phyloP scores from a whole-genome alignment of 2,113 vertebrate genomes.

The Myanophis thanlyinensis region DNA sequence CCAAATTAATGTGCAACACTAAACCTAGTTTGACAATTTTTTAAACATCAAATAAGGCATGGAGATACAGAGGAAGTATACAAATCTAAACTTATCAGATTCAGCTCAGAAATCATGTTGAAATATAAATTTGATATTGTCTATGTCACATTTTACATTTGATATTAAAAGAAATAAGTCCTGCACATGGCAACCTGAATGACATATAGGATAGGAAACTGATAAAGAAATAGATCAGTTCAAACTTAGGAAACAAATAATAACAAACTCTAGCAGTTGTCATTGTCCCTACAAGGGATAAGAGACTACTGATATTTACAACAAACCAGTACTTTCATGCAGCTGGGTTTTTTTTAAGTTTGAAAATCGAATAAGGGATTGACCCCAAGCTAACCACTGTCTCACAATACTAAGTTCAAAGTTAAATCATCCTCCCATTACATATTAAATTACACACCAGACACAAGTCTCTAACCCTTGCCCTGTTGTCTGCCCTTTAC shows the following conservation, averaged over 20 bases:
- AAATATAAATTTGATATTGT: background rate
- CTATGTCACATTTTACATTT: background rate
- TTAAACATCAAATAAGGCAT: background rate
- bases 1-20: background rate
- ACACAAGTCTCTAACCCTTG: background rate
- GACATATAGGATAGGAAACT: background rate
- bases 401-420: background rate
- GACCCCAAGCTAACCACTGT: background rate
- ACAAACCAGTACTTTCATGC: background rate
- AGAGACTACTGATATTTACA: background rate
- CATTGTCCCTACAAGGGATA: background rate
- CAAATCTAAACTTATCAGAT: background rate
- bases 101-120: background rate
- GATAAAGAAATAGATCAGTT: background rate
- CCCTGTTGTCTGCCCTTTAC: background rate
- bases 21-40: background rate
- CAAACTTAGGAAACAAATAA: background rate
- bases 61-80: background rate
- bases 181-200: background rate
- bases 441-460: background rate
- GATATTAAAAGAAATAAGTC: background rate
- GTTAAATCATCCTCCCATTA: background rate
- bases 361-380: background rate
- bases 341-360: background rate
- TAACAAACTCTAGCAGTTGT: background rate